Evolutionary conservation across 2,888 invertebrate genomes (phyloP).

Genomic region (Punctoribates punctum): DNA sequence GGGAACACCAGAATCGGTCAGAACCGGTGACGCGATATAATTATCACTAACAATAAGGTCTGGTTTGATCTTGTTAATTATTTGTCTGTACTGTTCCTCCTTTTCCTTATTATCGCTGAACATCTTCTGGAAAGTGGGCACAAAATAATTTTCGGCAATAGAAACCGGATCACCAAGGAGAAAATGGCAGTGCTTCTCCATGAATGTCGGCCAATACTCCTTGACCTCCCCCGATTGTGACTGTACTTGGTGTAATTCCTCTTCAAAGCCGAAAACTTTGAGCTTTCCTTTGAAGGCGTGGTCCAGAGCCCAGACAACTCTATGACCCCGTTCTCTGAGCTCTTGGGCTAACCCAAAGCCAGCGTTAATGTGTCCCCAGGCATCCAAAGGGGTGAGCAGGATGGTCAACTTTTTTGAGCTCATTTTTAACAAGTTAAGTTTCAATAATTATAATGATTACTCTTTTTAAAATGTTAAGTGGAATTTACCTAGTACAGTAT

Average conservation of each 20-base stretch:
- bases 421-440: too few relatives aligned
- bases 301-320: background rate
- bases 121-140: background rate
- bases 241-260: background rate
- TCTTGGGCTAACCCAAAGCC: background rate
- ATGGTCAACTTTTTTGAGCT: background rate
- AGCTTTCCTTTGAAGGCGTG: background rate
- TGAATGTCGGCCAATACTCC: background rate
- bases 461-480: too few relatives aligned
- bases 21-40: background rate
- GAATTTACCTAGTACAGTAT: too few relatives aligned
- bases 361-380: background rate
- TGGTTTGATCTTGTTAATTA: constrained; percentile 4
- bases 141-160: background rate
- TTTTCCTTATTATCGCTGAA: background rate
- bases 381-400: background rate
- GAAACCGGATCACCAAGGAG: background rate
- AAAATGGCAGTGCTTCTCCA: background rate
- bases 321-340: background rate
- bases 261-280: background rate
- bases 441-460: too few relatives aligned
- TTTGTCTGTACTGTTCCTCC: background rate
- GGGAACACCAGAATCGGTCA: constrained; percentile 2
- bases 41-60: constrained; percentile 36
- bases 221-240: background rate